Evolutionary conservation across 2,888 invertebrate genomes (phyloP).

Genomic region (Caenorhabditis sinica): DNA sequence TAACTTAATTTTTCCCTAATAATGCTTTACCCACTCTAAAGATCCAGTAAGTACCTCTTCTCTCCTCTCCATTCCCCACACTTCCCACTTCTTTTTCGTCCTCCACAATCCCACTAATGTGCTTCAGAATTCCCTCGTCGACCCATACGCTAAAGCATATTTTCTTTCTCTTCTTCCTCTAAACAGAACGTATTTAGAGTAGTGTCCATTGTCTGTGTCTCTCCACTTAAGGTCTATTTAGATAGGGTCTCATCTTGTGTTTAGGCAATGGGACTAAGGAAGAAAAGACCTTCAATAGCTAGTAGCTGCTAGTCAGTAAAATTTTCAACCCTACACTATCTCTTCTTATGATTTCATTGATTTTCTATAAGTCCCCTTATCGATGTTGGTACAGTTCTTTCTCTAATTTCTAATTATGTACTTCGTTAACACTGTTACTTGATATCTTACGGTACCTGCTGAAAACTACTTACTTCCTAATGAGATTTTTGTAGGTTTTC

Average conservation of each 20-base stretch:
- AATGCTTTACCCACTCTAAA: no score
- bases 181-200: conserved; percentile 49
- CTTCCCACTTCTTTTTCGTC: neutral
- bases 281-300: conserved; percentile 8
- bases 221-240: conserved; percentile 38
- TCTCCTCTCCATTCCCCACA: neutral
- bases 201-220: conserved; percentile 41
- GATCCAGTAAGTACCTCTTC: neutral
- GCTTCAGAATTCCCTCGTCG: conserved; percentile 54
- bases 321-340: no score
- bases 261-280: conserved; percentile 26
- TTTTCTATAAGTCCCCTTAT: no score
- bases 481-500: no score
- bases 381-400: no score
- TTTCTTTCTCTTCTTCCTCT: conserved; percentile 1
- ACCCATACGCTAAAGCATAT: conserved; percentile 23
- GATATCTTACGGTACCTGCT: no score
- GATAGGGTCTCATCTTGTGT: conserved; percentile 21
- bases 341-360: no score
- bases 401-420: no score
- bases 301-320: neutral
- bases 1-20: neutral
- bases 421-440: no score
- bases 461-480: no score
- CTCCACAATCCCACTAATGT: conserved; percentile 54